phyloP scores from a whole-genome alignment of 1,140 invertebrate genomes.

The Eupeodes corollae region DNA sequence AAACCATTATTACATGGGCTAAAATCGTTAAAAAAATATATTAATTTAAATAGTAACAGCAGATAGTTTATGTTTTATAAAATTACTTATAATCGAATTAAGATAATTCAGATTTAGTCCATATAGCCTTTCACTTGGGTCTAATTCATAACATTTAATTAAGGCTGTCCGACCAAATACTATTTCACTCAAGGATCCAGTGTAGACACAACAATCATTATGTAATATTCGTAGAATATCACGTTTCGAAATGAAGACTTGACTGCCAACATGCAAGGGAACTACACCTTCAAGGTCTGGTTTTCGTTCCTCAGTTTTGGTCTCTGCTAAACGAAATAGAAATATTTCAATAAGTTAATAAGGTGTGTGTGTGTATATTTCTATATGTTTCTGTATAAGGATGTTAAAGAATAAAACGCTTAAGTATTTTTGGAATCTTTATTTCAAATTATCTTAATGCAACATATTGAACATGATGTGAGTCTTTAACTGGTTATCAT shows the following conservation, averaged over 20 bases:
- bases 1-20: constrained; percentile 32
- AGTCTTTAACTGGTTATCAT: no score
- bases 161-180: constrained; percentile 25
- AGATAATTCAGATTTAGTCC: constrained; percentile 9
- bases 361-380: no score
- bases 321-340: no score
- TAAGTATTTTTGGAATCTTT: no score
- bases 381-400: no score
- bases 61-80: neutral
- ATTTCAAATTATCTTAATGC: no score
- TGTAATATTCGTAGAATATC: constrained; percentile 10
- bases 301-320: no score
- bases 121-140: neutral
- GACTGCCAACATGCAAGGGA: constrained; percentile 21
- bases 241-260: constrained; percentile 16
- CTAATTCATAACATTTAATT: neutral
- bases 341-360: no score
- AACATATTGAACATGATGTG: no score
- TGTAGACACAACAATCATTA: constrained; percentile 12
- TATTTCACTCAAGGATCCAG: constrained; percentile 24
- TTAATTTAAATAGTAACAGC: neutral
- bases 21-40: neutral
- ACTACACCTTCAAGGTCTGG: neutral
- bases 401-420: no score
- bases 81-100: constrained; percentile 29